A percentile compares a stretch with the other conserved stretches of the same genome.
These are phyloP conservation scores for Copidosoma floridanum DNA, from an alignment of 1,140 invertebrate genomes.

Conservation along the genomic window DNA sequence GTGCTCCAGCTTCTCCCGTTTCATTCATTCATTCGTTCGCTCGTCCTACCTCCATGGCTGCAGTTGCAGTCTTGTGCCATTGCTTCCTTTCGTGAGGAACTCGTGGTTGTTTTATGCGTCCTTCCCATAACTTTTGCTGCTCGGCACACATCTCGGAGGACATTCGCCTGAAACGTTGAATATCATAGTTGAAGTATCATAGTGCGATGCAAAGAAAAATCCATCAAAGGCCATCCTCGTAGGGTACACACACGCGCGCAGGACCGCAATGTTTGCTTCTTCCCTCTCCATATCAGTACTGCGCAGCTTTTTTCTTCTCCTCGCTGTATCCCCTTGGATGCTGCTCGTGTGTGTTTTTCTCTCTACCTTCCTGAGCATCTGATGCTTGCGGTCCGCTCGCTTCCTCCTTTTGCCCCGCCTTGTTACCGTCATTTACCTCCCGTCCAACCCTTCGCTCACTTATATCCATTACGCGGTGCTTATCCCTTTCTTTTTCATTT, in stretches of 20 bases:
- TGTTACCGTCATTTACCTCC: conserved; percentile 10
- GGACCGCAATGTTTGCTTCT: not conserved
- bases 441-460: conserved; percentile 5
- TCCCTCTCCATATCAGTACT: not conserved
- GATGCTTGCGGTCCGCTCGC: conserved; percentile 6
- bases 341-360: conserved; percentile 2
- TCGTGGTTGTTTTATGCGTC: too few species aligned
- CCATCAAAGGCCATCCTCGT: too few species aligned
- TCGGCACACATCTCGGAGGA: too few species aligned
- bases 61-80: too few species aligned
- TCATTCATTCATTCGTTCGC: not conserved
- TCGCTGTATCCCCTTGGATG: not conserved
- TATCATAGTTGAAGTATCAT: too few species aligned
- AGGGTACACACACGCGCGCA: too few species aligned
- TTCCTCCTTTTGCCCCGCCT: not conserved
- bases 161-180: too few species aligned
- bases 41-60: not conserved
- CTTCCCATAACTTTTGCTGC: too few species aligned
- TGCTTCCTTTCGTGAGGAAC: not conserved
- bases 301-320: not conserved
- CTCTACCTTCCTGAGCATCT: too few species aligned
- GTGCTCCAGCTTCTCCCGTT: not conserved
- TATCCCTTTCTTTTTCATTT: not conserved
- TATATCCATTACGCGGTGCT: not conserved
- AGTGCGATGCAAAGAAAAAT: too few species aligned